Evolutionary conservation across 2,113 vertebrate species (phyloP), one percentile per base, ranked within the genome.

Genomic region (Amphiprion percula): DNA sequence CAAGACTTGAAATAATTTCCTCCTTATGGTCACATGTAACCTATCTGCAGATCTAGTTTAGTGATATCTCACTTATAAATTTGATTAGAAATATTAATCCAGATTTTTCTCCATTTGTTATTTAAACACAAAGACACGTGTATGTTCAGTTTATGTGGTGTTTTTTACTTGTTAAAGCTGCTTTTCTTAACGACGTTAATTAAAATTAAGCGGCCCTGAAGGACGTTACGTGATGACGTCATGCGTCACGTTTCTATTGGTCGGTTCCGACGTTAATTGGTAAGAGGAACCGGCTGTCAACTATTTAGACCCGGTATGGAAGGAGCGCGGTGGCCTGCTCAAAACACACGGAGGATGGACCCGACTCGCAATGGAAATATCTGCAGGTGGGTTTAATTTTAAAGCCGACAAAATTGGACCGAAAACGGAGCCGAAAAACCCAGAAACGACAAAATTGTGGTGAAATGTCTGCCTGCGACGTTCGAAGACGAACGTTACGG

Each of bases 301-400:
- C 83, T 91, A 92, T 92, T 92, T 88, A 90, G 70, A 37, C 10
- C 62, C 41, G 1, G 19, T 65, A 65, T 64, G 58, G 64, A 30
- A 10, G 10, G 9, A 0, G 4, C 1, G 14, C 1, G 62, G 76
- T 54, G 81, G 84, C 50, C 60, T 4, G 21, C 59, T 72, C 46
- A 62, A 68, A 80, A 75, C 28, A 71, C 56, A 46, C 24, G 44
- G 56, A 88, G 77, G 74, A 87, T 89, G 88, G 85, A 87, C 16
- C 19, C 84, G 5, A 28, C 21, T 47, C 87, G 76, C 15, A 58
- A 56, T 76, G 24, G 82, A 67, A 10, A 21, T 55, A 50, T 94
- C 72, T 95, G 94, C 83, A 82, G 94, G 94, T 95, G 82, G 86
- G 93, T 5, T 8, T 8, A 9, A 10, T 37, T 33, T 7, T 37